These are phyloP conservation scores for Zaprionus vittiger DNA, from an alignment of 1,140 invertebrate species.

Conservation along the genomic window DNA sequence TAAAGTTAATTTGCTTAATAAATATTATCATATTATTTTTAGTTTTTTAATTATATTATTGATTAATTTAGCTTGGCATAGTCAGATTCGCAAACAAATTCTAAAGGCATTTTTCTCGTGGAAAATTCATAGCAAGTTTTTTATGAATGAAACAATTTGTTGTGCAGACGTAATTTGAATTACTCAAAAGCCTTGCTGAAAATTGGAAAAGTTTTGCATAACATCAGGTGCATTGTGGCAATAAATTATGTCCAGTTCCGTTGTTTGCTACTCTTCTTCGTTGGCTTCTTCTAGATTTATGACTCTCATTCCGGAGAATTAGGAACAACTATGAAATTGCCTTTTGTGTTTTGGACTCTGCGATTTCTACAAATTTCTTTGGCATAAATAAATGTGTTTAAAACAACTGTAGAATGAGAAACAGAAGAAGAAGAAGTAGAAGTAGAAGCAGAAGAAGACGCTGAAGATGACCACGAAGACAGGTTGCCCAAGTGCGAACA, in stretches of 20 bases:
- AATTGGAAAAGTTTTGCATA: conserved; percentile 1
- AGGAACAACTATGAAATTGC: background rate
- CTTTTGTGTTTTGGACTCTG: conserved; percentile 11
- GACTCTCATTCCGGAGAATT: conserved; percentile 19
- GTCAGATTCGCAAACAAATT: too few species aligned
- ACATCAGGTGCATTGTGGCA: conserved; percentile 13
- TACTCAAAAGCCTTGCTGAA: background rate
- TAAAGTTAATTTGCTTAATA: too few species aligned
- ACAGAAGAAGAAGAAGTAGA: background rate
- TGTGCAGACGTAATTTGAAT: background rate
- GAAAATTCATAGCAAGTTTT: background rate
- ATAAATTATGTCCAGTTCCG: conserved; percentile 10
- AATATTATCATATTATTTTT: too few species aligned
- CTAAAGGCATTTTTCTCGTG: background rate
- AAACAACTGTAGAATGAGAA: conserved; percentile 4
- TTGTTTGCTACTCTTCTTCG: background rate
- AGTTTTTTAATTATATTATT: too few species aligned
- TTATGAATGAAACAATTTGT: background rate
- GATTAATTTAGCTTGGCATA: too few species aligned
- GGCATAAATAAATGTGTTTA: conserved; percentile 32
- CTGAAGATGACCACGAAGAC: conserved; percentile 13
- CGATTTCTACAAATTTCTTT: conserved; percentile 24
- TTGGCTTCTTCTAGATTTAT: conserved; percentile 25
- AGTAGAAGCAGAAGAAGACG: background rate
- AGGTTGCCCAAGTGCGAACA: conserved; percentile 51